phyloP scores from a whole-genome alignment of 2,113 vertebrate genomes.

The Onychostoma macrolepis region DNA sequence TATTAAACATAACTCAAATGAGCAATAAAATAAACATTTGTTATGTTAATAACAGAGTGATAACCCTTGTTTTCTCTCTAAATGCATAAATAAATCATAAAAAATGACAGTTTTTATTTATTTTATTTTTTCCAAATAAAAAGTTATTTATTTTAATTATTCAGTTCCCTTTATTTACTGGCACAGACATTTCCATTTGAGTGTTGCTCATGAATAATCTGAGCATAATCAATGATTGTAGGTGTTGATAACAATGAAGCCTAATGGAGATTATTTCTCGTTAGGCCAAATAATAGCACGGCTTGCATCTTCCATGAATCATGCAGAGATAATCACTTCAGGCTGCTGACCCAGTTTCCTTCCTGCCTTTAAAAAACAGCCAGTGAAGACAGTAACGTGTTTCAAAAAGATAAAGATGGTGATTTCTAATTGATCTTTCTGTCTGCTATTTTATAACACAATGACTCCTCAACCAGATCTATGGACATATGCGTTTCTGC shows the following conservation, averaged over 20 bases:
- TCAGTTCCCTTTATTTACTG: background rate
- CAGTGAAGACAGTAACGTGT: background rate
- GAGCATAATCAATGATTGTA: background rate
- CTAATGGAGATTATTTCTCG: background rate
- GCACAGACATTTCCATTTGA: background rate
- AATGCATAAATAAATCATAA: background rate
- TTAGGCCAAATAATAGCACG: background rate
- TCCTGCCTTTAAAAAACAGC: constrained; percentile 3
- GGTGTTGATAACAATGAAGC: background rate
- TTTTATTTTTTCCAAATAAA: background rate
- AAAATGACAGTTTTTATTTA: background rate
- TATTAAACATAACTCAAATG: too few species aligned
- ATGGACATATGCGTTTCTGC: background rate
- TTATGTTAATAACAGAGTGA: background rate
- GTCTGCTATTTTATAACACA: background rate
- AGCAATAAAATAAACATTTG: background rate
- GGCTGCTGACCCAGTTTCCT: constrained; percentile 39
- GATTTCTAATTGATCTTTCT: background rate
- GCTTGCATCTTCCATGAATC: constrained; percentile 26
- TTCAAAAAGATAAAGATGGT: background rate
- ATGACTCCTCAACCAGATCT: background rate
- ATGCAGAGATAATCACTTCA: constrained; percentile 26
- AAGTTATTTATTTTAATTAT: background rate
- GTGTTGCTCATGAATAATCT: background rate
- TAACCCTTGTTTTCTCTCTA: background rate